A percentile compares a stretch with the other conserved stretches of the same genome.
These are phyloP conservation scores for Glossophaga mutica DNA, from an alignment of 2,797 vertebrate species.

Conservation along the genomic window DNA sequence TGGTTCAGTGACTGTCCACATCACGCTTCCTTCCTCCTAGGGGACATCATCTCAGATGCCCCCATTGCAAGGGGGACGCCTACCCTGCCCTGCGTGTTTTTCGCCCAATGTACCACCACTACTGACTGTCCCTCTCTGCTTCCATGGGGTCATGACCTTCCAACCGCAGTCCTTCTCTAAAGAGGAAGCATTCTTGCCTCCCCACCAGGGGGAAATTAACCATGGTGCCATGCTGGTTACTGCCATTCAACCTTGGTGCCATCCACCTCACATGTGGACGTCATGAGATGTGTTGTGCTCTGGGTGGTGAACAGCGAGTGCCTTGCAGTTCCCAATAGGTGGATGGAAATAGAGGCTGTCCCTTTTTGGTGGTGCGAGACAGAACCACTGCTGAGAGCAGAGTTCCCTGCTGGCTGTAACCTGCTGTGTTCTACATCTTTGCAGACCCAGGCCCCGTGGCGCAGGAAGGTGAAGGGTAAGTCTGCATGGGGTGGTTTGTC, in stretches of 20 bases:
- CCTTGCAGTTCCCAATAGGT: neutral
- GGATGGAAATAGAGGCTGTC: neutral
- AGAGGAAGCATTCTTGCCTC: neutral
- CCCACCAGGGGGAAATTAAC: no score
- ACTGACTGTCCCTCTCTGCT: neutral
- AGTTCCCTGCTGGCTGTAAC: no score
- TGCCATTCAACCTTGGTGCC: no score
- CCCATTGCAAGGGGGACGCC: no score
- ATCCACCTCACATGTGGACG: rapidly evolving
- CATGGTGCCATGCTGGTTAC: no score
- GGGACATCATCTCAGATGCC: no score
- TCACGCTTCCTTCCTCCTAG: no score
- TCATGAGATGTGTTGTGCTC: neutral
- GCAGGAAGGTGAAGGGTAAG: constrained; percentile 79
- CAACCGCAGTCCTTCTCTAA: neutral
- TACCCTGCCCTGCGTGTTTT: neutral
- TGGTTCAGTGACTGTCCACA: no score
- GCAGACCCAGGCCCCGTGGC: constrained; percentile 80
- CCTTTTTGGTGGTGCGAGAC: neutral
- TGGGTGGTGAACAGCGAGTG: neutral
- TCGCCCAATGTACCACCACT: no score
- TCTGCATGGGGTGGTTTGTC: neutral
- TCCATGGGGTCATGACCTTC: neutral
- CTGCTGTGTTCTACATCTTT: constrained; percentile 62
- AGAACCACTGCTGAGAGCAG: no score